These are phyloP conservation scores for Lucilia sericata DNA, from an alignment of 1,140 invertebrate genomes.

Conservation along the genomic window DNA sequence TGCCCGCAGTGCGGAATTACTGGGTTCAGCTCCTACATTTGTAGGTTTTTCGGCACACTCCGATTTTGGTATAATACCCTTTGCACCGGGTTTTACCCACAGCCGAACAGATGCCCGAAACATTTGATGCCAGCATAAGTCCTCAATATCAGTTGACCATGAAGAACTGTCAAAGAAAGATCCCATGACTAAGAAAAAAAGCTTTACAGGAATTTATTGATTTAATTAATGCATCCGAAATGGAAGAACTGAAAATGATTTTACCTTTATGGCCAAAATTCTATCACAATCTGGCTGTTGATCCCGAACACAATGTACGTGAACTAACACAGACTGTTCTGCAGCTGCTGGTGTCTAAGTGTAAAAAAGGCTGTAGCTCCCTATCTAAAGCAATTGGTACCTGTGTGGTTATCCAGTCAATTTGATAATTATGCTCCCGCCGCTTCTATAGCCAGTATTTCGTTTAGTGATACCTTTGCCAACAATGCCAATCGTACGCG, in stretches of 20 bases:
- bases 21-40: slow-evolving; percentile 75
- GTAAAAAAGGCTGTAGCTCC: slow-evolving; percentile 81
- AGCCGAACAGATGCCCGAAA: slow-evolving; percentile 68
- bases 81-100: slow-evolving; percentile 71
- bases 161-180: slow-evolving; percentile 88
- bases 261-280: slow-evolving; percentile 83
- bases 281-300: slow-evolving; percentile 79
- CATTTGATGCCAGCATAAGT: slow-evolving; percentile 72
- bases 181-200: slow-evolving; percentile 86
- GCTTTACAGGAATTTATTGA: slow-evolving; percentile 83
- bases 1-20: slow-evolving; percentile 80
- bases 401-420: slow-evolving; percentile 82
- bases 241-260: slow-evolving; percentile 74
- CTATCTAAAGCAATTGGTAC: slow-evolving; percentile 80
- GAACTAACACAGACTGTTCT: slow-evolving; percentile 81
- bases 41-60: slow-evolving; percentile 76
- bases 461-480: slow-evolving; percentile 82
- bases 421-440: slow-evolving; percentile 86
- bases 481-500: slow-evolving; percentile 72
- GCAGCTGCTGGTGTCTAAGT: slow-evolving; percentile 74
- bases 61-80: slow-evolving; percentile 73
- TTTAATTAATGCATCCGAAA: slow-evolving; percentile 74
- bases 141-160: slow-evolving; percentile 75
- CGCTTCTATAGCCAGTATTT: slow-evolving; percentile 76
- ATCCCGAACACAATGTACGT: slow-evolving; percentile 83